phyloP scores from a whole-genome alignment of 2,113 vertebrate genomes.

The Aythya baeri region DNA sequence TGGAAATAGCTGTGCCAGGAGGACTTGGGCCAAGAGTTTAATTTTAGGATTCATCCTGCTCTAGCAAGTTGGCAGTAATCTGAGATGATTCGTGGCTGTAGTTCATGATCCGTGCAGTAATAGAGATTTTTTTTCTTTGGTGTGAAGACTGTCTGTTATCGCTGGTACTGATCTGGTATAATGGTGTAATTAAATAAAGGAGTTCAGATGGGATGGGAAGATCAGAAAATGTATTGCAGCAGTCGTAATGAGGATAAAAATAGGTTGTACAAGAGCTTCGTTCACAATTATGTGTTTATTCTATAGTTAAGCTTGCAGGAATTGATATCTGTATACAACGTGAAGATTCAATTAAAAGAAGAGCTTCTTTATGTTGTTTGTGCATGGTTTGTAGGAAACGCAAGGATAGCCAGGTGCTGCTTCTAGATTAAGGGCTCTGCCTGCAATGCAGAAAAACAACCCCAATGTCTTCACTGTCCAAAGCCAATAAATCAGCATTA shows the following conservation, averaged over 20 bases:
- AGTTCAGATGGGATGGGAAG: neutral
- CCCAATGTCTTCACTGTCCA: neutral
- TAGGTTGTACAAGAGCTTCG: neutral
- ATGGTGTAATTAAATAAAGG: neutral
- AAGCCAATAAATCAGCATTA: neutral
- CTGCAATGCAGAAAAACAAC: neutral
- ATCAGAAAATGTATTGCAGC: neutral
- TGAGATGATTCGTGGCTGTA: neutral
- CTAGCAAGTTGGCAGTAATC: neutral
- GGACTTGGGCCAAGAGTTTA: neutral
- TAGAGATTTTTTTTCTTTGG: neutral
- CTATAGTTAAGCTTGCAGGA: neutral
- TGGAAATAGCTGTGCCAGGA: neutral
- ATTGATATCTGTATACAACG: neutral
- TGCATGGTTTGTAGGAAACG: neutral
- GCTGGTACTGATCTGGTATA: neutral
- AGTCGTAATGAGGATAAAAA: neutral
- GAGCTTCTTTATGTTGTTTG: neutral
- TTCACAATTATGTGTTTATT: neutral
- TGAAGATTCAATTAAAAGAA: neutral
- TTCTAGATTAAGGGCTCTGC: neutral
- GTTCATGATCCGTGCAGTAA: neutral
- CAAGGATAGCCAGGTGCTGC: neutral
- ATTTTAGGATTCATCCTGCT: slow-evolving; percentile 17
- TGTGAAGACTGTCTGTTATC: neutral